A percentile compares a stretch with the other conserved stretches of the same genome.
These are phyloP conservation scores for Drosophila athabasca DNA, from an alignment of 1,140 invertebrate genomes.

Conservation along the genomic window DNA sequence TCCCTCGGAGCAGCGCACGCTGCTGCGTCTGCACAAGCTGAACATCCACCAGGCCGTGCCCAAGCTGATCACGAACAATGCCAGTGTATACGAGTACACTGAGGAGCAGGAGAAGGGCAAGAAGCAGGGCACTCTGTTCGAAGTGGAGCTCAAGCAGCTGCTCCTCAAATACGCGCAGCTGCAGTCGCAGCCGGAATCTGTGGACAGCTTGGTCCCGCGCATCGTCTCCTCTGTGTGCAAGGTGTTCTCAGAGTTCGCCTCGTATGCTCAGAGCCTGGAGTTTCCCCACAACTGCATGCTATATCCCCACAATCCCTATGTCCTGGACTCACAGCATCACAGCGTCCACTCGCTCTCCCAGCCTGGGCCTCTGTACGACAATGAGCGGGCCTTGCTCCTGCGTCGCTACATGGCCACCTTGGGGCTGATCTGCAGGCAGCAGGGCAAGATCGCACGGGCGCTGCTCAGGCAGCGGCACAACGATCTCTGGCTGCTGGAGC, in stretches of 20 bases:
- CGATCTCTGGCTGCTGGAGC: slow-evolving; percentile 50
- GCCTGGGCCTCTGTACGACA: slow-evolving; percentile 29
- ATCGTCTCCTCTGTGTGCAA: slow-evolving; percentile 51
- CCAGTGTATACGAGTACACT: slow-evolving; percentile 24
- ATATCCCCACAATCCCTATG: slow-evolving; percentile 54
- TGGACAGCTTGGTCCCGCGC: slow-evolving; percentile 18
- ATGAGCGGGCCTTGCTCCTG: slow-evolving; percentile 54
- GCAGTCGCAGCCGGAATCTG: slow-evolving; percentile 23
- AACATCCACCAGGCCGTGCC: slow-evolving; percentile 25
- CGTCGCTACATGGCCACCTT: slow-evolving; percentile 69
- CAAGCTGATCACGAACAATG: not conserved
- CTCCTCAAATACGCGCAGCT: slow-evolving; percentile 58
- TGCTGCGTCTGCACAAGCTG: slow-evolving; percentile 44
- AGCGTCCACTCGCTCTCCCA: slow-evolving; percentile 32
- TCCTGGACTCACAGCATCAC: slow-evolving; percentile 27
- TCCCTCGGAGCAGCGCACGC: slow-evolving; percentile 8
- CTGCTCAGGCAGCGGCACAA: slow-evolving; percentile 50
- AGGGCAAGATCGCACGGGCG: slow-evolving; percentile 27
- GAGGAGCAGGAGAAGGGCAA: slow-evolving; percentile 10
- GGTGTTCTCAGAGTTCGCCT: slow-evolving; percentile 65
- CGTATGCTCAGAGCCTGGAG: slow-evolving; percentile 54
- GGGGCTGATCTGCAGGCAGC: slow-evolving; percentile 54
- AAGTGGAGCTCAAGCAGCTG: slow-evolving; percentile 64
- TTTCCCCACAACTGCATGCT: slow-evolving; percentile 52
- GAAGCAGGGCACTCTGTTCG: slow-evolving; percentile 57